Base-by-base conservation (phyloP, 2,113 vertebrate genomes). In the Daboia siamensis region DNA sequence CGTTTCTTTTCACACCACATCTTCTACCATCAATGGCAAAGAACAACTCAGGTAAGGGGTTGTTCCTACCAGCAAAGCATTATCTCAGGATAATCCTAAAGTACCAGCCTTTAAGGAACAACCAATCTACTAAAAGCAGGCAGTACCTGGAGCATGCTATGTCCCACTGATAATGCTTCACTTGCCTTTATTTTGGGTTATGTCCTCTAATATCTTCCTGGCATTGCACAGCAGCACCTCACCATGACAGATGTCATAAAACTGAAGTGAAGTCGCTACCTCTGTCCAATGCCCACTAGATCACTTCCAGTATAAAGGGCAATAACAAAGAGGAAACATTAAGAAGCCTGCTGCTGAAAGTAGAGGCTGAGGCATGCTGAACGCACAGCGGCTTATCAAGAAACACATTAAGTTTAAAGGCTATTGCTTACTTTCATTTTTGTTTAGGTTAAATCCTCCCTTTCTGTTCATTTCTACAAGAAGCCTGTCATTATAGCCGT, bases 61-160 rank as follows among this genome's bases (percentile, higher is more conserved):
- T 92, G 3, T 87, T 90, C 91, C 94, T 95, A 87, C 92, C 90
- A 89, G 94, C 94, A 93, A 97, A 0, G 0, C 89, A 94, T 97
- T 97, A 97, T 95, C 96, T 91, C 94, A 97, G 97, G 96, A 96
- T 91, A 94, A 94, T 94, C 94, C 95, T 97, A 97, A 97, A 96
- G 95, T 95, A 96, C 96, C 92, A 93, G 93, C 94, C 96, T 97
- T 97, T 96, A 96, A 94, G 94, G 95, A 94, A 96, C 95, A 97
- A 96, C 93, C 93, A 96, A 96, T 96, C 96, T 95, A 95, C 95
- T 97, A 92, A 96, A 95, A 95, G 96, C 93, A 93, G 95, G 94
- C 93, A 96, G 95, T 96, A 93, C 95, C 95, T 94, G 94, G 87
- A 94, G 93, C 96, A 48, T 69, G 95, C 93, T 95, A 93, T 92